Conservation (phyloP, 2,888 invertebrate species). For the Lasius platythorax region DNA sequence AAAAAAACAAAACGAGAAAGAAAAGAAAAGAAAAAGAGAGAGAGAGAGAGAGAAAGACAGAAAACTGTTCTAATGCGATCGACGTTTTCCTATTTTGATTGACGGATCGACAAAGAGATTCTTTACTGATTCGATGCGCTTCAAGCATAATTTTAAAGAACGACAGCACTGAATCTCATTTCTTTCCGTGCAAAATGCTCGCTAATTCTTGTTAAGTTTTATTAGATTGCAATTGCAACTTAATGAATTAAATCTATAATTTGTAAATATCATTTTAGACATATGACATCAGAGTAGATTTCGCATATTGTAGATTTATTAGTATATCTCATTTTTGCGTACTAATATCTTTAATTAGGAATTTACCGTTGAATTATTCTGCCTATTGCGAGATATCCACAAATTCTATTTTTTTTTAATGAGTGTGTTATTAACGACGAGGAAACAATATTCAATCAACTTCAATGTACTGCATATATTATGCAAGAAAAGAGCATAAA, state of each 20-base stretch:
- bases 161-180: neutral
- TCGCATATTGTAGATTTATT: neutral
- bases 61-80: slow-evolving; percentile 36
- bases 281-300: neutral
- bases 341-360: neutral
- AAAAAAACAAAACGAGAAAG: slow-evolving; percentile 53
- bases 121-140: neutral
- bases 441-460: slow-evolving; percentile 10
- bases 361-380: neutral
- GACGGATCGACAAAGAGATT: neutral
- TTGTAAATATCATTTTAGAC: neutral
- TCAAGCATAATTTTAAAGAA: slow-evolving; percentile 1
- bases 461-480: neutral
- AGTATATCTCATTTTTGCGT: neutral
- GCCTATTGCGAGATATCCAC: neutral
- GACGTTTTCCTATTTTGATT: slow-evolving; percentile 17
- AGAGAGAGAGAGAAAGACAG: too few relatives aligned
- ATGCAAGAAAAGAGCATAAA: neutral
- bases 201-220: neutral
- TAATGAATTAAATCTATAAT: neutral
- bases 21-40: neutral
- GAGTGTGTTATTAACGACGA: neutral
- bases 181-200: neutral
- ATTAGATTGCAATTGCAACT: neutral
- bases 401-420: neutral